Conservation (phyloP, 2,888 invertebrate species). For the Brenthis ino region DNA sequence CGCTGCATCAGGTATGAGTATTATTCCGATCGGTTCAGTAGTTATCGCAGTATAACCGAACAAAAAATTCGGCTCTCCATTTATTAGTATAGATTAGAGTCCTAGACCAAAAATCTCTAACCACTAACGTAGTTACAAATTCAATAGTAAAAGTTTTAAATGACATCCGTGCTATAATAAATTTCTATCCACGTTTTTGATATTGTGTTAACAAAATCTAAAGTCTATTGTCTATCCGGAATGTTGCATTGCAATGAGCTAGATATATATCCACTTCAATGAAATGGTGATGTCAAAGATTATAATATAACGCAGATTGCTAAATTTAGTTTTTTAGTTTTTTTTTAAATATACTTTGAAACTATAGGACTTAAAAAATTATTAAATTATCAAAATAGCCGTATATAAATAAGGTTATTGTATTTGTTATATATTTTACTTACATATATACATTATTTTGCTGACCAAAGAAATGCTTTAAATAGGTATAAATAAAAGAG, state of each 20-base stretch:
- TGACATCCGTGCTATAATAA: constrained; percentile 9
- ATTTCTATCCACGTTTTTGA: constrained; percentile 25
- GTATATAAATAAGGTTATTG: not conserved
- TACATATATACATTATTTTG: not conserved
- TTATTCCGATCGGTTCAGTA: no score
- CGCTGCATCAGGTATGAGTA: no score
- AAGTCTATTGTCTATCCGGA: constrained; percentile 36
- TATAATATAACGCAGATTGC: not conserved
- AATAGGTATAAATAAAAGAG: no score
- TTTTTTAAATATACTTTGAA: no score
- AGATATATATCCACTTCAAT: constrained; percentile 33
- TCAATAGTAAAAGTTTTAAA: not conserved
- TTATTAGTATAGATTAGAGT: no score
- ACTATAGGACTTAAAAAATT: no score
- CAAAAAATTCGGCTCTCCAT: no score
- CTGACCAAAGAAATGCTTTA: no score
- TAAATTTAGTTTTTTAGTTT: no score
- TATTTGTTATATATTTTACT: not conserved
- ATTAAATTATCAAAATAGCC: no score
- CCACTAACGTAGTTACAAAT: not conserved
- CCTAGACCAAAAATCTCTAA: no score
- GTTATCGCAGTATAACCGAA: no score
- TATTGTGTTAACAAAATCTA: constrained; percentile 37
- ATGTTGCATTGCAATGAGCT: constrained; percentile 37
- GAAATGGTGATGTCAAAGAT: constrained; percentile 17